Percentiles rank a stretch among this genome's conserved stretches.
Conservation (phyloP, 2,888 invertebrate genomes). For the Parascotia fuliginaria region DNA sequence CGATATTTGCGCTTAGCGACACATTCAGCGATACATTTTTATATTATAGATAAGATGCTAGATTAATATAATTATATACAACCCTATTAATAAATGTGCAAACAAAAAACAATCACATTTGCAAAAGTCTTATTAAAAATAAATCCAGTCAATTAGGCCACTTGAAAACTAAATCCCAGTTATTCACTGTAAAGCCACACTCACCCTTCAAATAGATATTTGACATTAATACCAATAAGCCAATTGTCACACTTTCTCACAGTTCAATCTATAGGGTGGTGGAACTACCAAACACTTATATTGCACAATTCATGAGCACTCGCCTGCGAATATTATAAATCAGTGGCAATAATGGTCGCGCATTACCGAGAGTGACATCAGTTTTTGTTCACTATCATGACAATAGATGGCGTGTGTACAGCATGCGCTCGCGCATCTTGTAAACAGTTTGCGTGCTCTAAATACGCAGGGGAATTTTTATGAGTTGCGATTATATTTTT, state of each 20-base stretch:
- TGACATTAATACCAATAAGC: conserved; percentile 53
- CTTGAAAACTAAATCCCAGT: conserved; percentile 3
- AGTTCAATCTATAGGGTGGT: conserved; percentile 56
- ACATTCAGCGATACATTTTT: too few relatives aligned
- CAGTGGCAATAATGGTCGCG: conserved; percentile 64
- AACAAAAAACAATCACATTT: too few relatives aligned
- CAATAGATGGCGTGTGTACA: conserved; percentile 65
- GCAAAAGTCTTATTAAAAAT: too few relatives aligned
- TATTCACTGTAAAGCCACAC: conserved; percentile 21
- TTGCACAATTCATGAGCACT: conserved; percentile 76
- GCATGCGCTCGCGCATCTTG: conserved; percentile 64
- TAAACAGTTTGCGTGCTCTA: conserved; percentile 37
- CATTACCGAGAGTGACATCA: conserved; percentile 63
- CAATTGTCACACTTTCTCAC: conserved; percentile 75
- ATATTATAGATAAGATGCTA: too few relatives aligned
- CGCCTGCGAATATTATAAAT: conserved; percentile 74
- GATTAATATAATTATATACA: too few relatives aligned
- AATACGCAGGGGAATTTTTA: conserved; percentile 15
- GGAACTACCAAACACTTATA: conserved; percentile 74
- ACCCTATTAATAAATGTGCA: too few relatives aligned
- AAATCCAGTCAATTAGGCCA: background rate
- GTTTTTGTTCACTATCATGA: conserved; percentile 60
- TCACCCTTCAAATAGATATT: conserved; percentile 21
- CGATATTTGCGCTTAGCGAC: too few relatives aligned
- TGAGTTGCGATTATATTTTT: too few relatives aligned